Percentiles rank a stretch among this genome's conserved stretches.
These are phyloP conservation scores for Megastigmus dorsalis DNA, from an alignment of 2,888 invertebrate species.

Conservation along the genomic window DNA sequence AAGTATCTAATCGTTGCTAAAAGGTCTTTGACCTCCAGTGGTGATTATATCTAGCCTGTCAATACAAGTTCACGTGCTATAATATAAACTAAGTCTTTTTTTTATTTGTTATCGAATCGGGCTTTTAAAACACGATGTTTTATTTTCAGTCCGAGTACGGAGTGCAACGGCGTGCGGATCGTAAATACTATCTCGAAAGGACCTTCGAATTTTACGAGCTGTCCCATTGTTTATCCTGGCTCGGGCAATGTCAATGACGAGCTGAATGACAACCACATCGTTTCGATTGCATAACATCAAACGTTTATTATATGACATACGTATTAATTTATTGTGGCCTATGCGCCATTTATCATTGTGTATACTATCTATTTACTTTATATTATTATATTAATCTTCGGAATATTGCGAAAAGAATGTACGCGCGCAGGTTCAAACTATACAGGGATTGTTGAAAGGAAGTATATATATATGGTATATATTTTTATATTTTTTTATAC, in stretches of 20 bases:
- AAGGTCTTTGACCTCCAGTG: too few relatives aligned
- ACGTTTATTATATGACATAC: neutral
- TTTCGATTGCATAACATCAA: too few relatives aligned
- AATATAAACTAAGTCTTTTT: too few relatives aligned
- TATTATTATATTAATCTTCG: neutral
- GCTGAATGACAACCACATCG: neutral
- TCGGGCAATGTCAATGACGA: neutral
- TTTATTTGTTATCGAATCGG: too few relatives aligned
- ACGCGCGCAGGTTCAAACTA: neutral
- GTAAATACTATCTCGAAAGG: constrained; percentile 51
- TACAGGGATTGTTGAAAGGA: neutral
- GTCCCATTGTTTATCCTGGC: constrained; percentile 41
- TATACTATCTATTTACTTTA: neutral
- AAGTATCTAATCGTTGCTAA: too few relatives aligned
- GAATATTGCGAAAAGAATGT: too few relatives aligned
- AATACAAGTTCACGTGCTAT: too few relatives aligned
- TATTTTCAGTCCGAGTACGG: constrained; percentile 53
- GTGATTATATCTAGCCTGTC: too few relatives aligned
- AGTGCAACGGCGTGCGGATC: constrained; percentile 59
- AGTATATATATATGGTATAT: neutral
- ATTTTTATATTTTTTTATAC: neutral
- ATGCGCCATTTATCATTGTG: neutral
- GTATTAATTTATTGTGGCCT: neutral
- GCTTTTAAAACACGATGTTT: too few relatives aligned
- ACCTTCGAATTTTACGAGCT: constrained; percentile 35